Conservation (phyloP, 2,113 vertebrate species). For the Nycticebus coucang region DNA sequence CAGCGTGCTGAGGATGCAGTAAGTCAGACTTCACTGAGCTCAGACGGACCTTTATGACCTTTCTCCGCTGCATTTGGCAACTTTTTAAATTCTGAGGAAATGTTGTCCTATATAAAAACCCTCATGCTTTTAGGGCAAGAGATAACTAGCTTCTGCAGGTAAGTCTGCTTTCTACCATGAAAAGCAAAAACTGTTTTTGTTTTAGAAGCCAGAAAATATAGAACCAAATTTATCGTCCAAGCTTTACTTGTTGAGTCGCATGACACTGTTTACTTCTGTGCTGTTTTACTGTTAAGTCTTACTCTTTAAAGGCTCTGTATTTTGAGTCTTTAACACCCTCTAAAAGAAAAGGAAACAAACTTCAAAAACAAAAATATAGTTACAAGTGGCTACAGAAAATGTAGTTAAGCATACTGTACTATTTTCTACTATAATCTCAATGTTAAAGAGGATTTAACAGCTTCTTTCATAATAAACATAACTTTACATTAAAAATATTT, state of each 20-base stretch:
- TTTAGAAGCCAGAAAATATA: slow-evolving; percentile 3
- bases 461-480: neutral
- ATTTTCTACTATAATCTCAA: slow-evolving; percentile 4
- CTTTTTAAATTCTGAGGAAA: neutral
- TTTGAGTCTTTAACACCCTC: neutral
- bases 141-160: neutral
- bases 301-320: neutral
- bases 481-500: slow-evolving; percentile 55
- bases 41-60: neutral
- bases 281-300: neutral
- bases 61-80: neutral
- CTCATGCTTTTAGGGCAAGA: neutral
- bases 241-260: neutral
- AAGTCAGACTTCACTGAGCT: neutral
- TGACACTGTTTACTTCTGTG: slow-evolving; percentile 16
- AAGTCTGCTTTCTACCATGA: neutral
- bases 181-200: neutral
- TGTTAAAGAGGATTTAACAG: slow-evolving; percentile 6
- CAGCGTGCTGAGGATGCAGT: no score
- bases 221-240: neutral
- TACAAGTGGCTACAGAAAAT: neutral
- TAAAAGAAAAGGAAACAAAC: slow-evolving; percentile 21
- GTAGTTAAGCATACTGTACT: neutral
- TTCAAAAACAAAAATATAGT: slow-evolving; percentile 37
- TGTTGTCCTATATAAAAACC: neutral